Percentiles rank a stretch among this genome's conserved stretches.
phyloP scores from a whole-genome alignment of 2,113 vertebrate species.

The Fregata magnificens region DNA sequence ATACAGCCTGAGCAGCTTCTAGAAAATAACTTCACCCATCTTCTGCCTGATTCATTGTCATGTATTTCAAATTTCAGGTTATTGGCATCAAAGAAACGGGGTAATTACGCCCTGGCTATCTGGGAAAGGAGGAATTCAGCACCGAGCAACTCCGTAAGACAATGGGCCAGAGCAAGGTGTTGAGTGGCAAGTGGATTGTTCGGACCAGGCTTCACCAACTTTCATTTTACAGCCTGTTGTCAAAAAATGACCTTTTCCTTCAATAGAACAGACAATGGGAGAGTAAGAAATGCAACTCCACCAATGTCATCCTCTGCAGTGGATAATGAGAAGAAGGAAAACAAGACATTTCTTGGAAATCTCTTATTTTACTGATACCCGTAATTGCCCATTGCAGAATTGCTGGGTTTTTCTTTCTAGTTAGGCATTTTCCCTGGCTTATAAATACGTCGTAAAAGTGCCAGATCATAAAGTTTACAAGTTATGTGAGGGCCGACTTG shows the following conservation, averaged over 20 bases:
- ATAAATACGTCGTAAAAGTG: slow-evolving; percentile 2
- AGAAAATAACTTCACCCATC: background rate
- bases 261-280: background rate
- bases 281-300: background rate
- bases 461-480: slow-evolving; percentile 28
- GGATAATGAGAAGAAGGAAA: background rate
- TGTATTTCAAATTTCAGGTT: background rate
- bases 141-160: background rate
- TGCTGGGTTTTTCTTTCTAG: background rate
- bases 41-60: background rate
- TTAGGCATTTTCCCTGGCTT: background rate
- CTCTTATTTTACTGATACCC: background rate
- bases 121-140: background rate
- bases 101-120: background rate
- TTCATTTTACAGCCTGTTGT: background rate
- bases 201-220: background rate
- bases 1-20: background rate
- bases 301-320: background rate
- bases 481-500: background rate
- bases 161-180: background rate
- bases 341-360: slow-evolving; percentile 32
- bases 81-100: background rate
- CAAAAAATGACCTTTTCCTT: background rate
- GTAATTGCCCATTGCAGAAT: background rate
- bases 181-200: background rate